These are phyloP conservation scores for Apodemia mormo DNA, from an alignment of 2,888 invertebrate genomes.

Conservation along the genomic window DNA sequence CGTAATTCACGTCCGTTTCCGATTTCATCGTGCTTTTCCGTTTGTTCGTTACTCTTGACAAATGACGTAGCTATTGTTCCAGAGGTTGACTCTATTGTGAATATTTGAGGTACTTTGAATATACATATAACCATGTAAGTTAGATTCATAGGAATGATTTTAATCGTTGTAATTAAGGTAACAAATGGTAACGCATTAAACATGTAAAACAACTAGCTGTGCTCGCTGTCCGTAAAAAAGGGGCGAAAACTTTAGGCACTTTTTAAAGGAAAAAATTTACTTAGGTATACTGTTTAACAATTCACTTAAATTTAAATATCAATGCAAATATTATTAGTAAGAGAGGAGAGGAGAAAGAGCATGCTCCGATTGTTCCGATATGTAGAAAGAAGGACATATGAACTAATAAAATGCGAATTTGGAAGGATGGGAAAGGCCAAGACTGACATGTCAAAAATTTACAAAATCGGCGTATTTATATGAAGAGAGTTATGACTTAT, in stretches of 20 bases:
- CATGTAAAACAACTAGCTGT: neutral
- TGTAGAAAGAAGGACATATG: no score
- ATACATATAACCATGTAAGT: neutral
- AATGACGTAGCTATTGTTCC: constrained; percentile 30
- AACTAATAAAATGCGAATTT: no score
- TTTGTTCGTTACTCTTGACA: constrained; percentile 36
- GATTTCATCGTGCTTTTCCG: constrained; percentile 45
- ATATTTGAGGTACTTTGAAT: neutral
- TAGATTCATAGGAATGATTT: neutral
- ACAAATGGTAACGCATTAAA: neutral
- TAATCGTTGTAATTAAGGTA: neutral
- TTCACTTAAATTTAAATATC: no score
- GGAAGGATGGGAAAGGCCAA: no score
- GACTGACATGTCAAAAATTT: no score
- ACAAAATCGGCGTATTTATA: no score
- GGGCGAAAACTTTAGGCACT: neutral
- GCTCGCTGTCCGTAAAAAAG: neutral
- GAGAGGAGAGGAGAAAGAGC: no score
- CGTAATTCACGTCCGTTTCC: constrained; percentile 57
- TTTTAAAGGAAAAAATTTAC: no score
- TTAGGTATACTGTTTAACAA: no score
- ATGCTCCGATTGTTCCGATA: no score
- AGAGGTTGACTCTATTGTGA: neutral
- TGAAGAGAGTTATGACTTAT: no score
- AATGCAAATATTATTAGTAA: no score